Base-by-base conservation (phyloP, 2,888 invertebrate genomes). In the Spicauda simplicius region DNA sequence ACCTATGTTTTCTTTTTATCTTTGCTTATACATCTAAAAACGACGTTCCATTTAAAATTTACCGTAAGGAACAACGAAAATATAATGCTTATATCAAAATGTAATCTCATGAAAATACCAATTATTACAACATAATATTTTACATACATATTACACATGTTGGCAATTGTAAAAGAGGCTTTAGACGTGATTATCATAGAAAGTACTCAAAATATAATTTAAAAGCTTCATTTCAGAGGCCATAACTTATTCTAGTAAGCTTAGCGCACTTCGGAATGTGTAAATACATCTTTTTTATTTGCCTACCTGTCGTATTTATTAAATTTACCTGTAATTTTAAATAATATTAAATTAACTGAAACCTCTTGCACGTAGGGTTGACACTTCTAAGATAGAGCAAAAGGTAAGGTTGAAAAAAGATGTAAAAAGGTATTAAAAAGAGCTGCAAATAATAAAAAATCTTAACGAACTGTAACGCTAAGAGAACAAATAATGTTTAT, bases 241-340 rank as follows among this genome's bases (percentile, higher is more conserved):
- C 2, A 41, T 41, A 14, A 41, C 14, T 41, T 41, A 55, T 56
- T 30, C 54, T 14, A 41, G 14, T 41, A 41, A 12, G 41, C 14
- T 41, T 41, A 41, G 41, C 41, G 14, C 41, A 41, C 14, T 5
- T 25, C 25, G 14, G 53, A 53, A 54, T 30, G 61, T 67, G 55
- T 50, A 67, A 25, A 25, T 61, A 2, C 37, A 56, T 56, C 55
- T 61, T 45, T 67, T 67, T 67, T 61, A 67, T 61, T 61, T 59
- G 56, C 61, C 37, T 56, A 52, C 20, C 16, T 56, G 66, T 67
- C 61, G 55, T 61, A 52, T 67, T 67, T 61, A 61, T 67, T 56
- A 67, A 52, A 61, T 61, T 56, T 61, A 67, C 66, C 52, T 61
- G 56, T 61, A 67, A 25, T 61, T 61, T 55, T 50, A 67, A 67